phyloP scores from a whole-genome alignment of 1,140 invertebrate genomes.

The Helicorthomorpha holstii region DNA sequence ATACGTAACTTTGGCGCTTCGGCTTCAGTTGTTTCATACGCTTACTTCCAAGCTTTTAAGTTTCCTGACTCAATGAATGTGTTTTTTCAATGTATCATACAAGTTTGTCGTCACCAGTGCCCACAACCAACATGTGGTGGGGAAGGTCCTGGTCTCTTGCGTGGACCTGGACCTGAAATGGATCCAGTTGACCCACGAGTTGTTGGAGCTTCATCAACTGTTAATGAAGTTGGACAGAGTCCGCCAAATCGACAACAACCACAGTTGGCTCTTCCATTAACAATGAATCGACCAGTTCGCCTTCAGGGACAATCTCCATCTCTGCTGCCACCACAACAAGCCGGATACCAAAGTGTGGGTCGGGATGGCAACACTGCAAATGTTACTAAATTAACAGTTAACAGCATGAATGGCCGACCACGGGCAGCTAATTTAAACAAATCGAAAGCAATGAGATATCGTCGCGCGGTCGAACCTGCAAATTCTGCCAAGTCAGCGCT shows the following conservation, averaged over 20 bases:
- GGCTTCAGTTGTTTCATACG: conserved; percentile 81
- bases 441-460: conserved; percentile 34
- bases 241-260: neutral
- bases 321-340: neutral
- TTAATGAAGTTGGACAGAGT: neutral
- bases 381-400: conserved; percentile 39
- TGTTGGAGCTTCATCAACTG: conserved; percentile 17
- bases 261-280: neutral
- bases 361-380: conserved; percentile 44
- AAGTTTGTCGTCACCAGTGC: conserved; percentile 83
- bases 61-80: conserved; percentile 95
- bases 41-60: conserved; percentile 84
- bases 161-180: conserved; percentile 51
- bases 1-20: conserved; percentile 89
- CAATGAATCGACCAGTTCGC: neutral
- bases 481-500: neutral
- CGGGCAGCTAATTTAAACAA: conserved; percentile 58
- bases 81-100: conserved; percentile 91
- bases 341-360: conserved; percentile 36
- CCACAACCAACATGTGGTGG: conserved; percentile 71
- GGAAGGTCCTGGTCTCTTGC: conserved; percentile 37
- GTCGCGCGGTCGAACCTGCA: conserved; percentile 18
- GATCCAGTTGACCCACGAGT: conserved; percentile 22
- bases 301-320: conserved; percentile 8
- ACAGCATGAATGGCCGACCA: conserved; percentile 62